These are phyloP conservation scores for Acrobasis suavella DNA, from an alignment of 2,888 invertebrate genomes.

Conservation along the genomic window DNA sequence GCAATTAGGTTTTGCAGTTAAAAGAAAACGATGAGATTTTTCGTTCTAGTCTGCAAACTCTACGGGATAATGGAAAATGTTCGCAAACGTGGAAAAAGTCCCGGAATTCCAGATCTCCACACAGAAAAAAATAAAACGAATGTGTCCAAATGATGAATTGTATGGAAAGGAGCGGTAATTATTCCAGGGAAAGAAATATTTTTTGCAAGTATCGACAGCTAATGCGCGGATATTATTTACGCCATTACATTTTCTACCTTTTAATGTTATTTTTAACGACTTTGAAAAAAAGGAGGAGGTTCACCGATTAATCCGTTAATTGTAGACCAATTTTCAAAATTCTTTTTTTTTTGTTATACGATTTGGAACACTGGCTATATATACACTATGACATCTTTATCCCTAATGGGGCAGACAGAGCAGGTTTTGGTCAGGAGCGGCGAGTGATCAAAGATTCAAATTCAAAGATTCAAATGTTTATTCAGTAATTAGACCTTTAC, in stretches of 20 bases:
- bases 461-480: too few relatives aligned
- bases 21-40: not conserved
- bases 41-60: not conserved
- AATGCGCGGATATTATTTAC: not conserved
- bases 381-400: too few relatives aligned
- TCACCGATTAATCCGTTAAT: too few relatives aligned
- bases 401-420: too few relatives aligned
- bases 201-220: not conserved
- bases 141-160: not conserved
- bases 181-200: not conserved
- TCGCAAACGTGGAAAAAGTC: not conserved
- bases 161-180: not conserved
- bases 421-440: too few relatives aligned
- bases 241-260: not conserved
- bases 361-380: too few relatives aligned
- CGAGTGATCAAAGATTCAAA: too few relatives aligned
- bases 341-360: not conserved
- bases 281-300: too few relatives aligned
- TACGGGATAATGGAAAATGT: not conserved
- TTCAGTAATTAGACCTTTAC: too few relatives aligned
- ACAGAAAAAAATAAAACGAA: not conserved
- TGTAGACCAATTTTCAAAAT: too few relatives aligned
- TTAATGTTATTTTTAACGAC: not conserved
- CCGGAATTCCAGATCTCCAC: not conserved
- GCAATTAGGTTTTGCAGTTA: not conserved